Base-by-base conservation (phyloP, 2,113 vertebrate genomes). In the Takifugu bimaculatus region DNA sequence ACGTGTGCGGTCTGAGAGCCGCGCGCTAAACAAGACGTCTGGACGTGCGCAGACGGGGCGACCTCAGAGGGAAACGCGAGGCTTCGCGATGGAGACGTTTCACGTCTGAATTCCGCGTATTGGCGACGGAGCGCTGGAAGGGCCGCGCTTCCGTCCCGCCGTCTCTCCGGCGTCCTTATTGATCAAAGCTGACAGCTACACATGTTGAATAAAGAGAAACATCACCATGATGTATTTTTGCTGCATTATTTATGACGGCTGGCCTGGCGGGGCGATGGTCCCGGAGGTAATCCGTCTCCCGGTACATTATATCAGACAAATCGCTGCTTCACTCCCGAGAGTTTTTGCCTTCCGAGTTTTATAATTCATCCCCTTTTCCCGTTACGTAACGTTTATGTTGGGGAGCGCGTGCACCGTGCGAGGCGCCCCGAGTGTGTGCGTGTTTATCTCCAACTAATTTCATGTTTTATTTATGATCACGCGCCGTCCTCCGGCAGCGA, bases 111-210 rank as follows among this genome's bases (percentile, higher is more conserved):
- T 20, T 20, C 20, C 20, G 20, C 20, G 20, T 20, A 20, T 20
- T 20, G 20, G 20, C 20, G 20, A 20, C 20, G 20, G 20, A 20
- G 20, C 20, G 20, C 20, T 39, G 11, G 11, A 25, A 29, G 50
- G 13, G 15, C 9, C n/a, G 68, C 82, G 78, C 84, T 81, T 80
- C 63, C 78, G 75, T 74, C 60, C 68, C 63, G 43, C 72, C 11
- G 72, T 79, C 77, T 79, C 72, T 71, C 72, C 70, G 73, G 79
- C n/a, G 55, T 72, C 78, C 50, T 44, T 85, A 88, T 89, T 88
- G 84, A 89, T 90, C 89, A 89, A 85, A 88, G 83, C 65, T 88
- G 89, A 88, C 89, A 89, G 88, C 85, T 87, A 88, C 85, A 89
- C 82, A 85, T 87, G 89, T 88, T 86, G 79, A 79, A 83, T 88